These are phyloP conservation scores for Corbicula japonica DNA, from an alignment of 2,888 invertebrate genomes.

Conservation along the genomic window DNA sequence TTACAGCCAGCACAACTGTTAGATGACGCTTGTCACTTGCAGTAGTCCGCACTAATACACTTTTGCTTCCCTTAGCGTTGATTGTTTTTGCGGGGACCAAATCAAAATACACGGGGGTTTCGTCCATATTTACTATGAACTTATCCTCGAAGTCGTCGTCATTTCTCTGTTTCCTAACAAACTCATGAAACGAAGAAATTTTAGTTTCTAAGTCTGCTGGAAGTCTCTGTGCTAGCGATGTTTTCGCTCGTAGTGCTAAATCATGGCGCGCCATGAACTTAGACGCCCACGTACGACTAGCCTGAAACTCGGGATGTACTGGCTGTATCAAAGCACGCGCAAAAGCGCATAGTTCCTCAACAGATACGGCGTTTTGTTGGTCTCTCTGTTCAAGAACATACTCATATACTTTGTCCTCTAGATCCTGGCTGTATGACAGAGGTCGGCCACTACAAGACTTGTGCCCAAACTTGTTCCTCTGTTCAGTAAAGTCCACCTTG, in stretches of 20 bases:
- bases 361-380: constrained; percentile 30
- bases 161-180: constrained; percentile 1
- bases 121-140: constrained; percentile 24
- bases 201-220: constrained; percentile 36
- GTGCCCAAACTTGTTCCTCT: constrained; percentile 3
- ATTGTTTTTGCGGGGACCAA: constrained; percentile 35
- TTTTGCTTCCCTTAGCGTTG: constrained; percentile 14
- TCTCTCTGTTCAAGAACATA: constrained; percentile 37
- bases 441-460: not conserved
- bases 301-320: constrained; percentile 14
- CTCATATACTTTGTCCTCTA: constrained; percentile 5
- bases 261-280: constrained; percentile 35
- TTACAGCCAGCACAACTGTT: constrained; percentile 25
- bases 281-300: constrained; percentile 26
- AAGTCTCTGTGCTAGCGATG: constrained; percentile 28
- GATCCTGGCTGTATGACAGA: too few relatives aligned
- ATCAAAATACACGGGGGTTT: constrained; percentile 40
- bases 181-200: too few relatives aligned
- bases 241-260: constrained; percentile 19
- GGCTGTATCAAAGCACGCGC: constrained; percentile 10
- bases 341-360: constrained; percentile 23
- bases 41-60: constrained; percentile 25
- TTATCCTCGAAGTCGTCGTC: constrained; percentile 47
- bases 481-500: constrained; percentile 12
- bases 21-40: constrained; percentile 43